Evolutionary conservation across 2,113 vertebrate species (phyloP).

Genomic region (Sylvicapra grimmia): DNA sequence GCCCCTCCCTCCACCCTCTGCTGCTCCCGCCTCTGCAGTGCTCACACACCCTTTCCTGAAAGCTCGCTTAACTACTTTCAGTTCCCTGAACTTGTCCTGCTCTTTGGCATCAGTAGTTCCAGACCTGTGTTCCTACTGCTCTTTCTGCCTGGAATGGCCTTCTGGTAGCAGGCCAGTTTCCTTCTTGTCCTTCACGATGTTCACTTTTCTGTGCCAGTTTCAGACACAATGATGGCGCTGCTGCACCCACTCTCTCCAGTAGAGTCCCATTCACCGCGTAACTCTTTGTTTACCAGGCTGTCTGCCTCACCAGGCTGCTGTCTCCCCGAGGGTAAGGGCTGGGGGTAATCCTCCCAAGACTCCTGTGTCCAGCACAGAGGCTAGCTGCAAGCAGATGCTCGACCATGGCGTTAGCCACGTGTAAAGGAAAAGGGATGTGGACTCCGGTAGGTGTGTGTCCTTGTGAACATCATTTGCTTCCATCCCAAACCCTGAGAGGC

Average conservation of each 20-base stretch:
- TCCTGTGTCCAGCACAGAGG: not conserved
- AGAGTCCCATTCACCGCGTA: not conserved
- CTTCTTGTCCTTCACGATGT: not conserved
- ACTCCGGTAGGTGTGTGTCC: not conserved
- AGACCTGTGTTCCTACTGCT: not conserved
- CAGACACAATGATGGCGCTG: not conserved
- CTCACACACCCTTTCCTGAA: not conserved
- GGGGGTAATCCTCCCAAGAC: not conserved
- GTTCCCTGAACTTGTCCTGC: not conserved
- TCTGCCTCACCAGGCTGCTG: not conserved
- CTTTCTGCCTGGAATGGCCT: not conserved
- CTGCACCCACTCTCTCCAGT: not conserved
- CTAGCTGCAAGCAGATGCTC: not conserved
- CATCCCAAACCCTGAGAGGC: not conserved
- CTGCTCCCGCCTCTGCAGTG: not conserved
- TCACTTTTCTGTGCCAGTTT: not conserved
- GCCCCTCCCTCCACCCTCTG: not conserved
- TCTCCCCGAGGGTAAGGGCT: not conserved
- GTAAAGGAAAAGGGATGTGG: not conserved
- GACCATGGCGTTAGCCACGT: not conserved
- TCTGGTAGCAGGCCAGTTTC: not conserved
- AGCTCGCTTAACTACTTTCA: not conserved
- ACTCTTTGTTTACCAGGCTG: not conserved
- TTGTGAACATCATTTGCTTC: not conserved
- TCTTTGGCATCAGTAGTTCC: not conserved